A percentile compares a stretch with the other conserved stretches of the same genome.
phyloP scores from a whole-genome alignment of 2,113 vertebrate species.

The Vulpes vulpes region DNA sequence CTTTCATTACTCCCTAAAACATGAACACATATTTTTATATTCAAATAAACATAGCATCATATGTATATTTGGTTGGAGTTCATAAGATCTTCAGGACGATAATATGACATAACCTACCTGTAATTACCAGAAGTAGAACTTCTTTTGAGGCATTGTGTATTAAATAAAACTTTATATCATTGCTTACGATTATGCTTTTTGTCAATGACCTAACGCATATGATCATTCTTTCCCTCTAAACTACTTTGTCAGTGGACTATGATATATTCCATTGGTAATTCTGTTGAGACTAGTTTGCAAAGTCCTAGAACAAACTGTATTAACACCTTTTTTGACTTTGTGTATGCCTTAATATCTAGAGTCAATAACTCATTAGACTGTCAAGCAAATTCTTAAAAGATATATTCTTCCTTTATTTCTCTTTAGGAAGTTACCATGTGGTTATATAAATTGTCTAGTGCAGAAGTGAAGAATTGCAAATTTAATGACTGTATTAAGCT shows the following conservation, averaged over 20 bases:
- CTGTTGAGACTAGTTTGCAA: constrained; percentile 29
- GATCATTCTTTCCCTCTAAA: background rate
- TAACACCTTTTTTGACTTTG: background rate
- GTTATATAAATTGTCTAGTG: background rate
- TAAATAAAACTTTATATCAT: background rate
- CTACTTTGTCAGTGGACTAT: background rate
- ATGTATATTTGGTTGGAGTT: background rate
- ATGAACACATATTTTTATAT: background rate
- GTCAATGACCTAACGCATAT: background rate
- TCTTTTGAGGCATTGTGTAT: background rate
- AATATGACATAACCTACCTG: background rate
- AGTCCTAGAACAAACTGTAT: background rate
- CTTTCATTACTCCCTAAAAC: background rate
- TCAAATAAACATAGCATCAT: background rate
- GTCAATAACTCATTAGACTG: constrained; percentile 38
- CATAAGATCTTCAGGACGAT: background rate
- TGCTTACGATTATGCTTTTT: background rate
- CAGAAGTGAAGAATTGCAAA: background rate
- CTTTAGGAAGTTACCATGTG: background rate
- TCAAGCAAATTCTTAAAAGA: background rate
- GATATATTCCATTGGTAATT: background rate
- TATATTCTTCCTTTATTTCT: background rate
- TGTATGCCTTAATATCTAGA: constrained; percentile 46
- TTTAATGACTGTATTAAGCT: background rate
- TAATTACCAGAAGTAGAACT: background rate